Evolutionary conservation across 2,888 invertebrate genomes (phyloP), one percentile per base, ranked within the genome.

Genomic region (Synergus umbraculus): DNA sequence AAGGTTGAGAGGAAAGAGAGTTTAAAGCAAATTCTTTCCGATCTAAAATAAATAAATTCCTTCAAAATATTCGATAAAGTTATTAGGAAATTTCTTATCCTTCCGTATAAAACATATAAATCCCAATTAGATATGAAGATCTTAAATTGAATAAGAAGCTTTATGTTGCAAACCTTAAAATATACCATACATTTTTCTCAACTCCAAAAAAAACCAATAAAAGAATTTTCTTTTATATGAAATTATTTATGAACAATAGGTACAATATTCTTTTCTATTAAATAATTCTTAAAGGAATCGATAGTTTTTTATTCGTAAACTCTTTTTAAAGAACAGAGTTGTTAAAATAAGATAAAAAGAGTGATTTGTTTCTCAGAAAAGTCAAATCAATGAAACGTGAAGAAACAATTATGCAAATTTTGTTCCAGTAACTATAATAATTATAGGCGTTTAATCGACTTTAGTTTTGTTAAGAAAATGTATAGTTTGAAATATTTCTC

Each of bases 351-450:
- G 8, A 54, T n/a, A 54, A 54, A n/a, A n/a, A n/a, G 58, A 43
- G 41, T 10, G 18, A 66, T 9, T 66, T 43, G 10, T 66, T 18
- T 44, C 66, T 9, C 18, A 66, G 66, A 43, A 44, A 66, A 66
- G 43, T 41, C 66, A 44, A 66, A 44, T 66, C 66, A 18, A 66
- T 44, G 12, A 66, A 66, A 66, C 41, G 37, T 15, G 18, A 66
- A 41, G 18, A 22, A 66, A 66, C 66, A 43, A 44, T 66, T 66
- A 66, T 66, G 43, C 41, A 66, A 44, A 66, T 66, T 43, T 43
- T 18, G 41, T 44, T 10, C 41, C 41, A 66, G 10, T n/a, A 65
- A n/a, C 29, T 41, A n/a, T 41, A 44, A 66, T 44, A 43, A n/a
- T 66, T 18, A 44, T 18, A 66, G 18, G 43, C n/a, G 10, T 44